Evolutionary conservation across 2,888 invertebrate species (phyloP).

Genomic region (Athalia rosae): DNA sequence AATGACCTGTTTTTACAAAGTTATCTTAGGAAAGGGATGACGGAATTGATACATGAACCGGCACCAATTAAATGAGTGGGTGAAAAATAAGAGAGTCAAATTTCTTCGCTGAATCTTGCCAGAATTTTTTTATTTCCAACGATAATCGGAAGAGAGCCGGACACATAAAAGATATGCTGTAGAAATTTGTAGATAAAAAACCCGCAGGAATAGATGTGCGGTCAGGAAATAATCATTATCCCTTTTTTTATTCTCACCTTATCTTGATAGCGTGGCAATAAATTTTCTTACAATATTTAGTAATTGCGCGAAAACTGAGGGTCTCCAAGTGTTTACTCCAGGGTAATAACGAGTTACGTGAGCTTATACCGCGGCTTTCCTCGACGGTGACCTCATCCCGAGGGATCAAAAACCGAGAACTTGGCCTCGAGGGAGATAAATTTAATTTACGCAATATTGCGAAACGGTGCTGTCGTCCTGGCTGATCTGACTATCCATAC

Average conservation of each 20-base stretch:
- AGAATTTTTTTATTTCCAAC: no score
- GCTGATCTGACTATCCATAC: not conserved
- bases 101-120: no score
- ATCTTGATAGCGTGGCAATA: not conserved
- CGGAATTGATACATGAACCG: no score
- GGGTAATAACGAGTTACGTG: constrained; percentile 20
- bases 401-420: not conserved
- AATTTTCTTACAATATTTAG: constrained; percentile 10
- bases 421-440: constrained; percentile 12
- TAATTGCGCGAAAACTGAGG: not conserved
- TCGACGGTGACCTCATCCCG: constrained; percentile 13
- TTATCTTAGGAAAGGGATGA: no score
- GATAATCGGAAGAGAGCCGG: no score
- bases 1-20: no score
- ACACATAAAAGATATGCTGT: no score
- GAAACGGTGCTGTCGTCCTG: constrained; percentile 1
- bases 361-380: not conserved
- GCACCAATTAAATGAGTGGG: no score
- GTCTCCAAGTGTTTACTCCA: not conserved
- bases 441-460: constrained; percentile 33
- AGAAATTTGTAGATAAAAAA: no score
- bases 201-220: not conserved
- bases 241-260: not conserved
- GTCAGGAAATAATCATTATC: not conserved
- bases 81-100: no score